Evolutionary conservation across 2,797 vertebrate genomes (phyloP).

Genomic region (Tenualosa thibaudeaui): DNA sequence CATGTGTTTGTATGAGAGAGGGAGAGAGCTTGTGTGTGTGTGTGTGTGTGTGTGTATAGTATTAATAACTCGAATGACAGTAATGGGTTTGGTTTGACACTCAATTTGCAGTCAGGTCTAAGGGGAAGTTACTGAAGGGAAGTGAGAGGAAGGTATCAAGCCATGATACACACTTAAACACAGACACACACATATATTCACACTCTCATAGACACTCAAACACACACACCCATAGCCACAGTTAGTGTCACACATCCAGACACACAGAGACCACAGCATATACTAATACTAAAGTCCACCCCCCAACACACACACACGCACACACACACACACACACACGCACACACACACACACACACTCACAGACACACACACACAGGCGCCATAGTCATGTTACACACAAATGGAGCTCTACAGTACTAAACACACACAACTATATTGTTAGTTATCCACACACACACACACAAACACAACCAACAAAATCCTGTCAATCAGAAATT

Average conservation of each 20-base stretch:
- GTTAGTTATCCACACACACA: not conserved
- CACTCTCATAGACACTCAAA: not conserved
- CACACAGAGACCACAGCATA: not conserved
- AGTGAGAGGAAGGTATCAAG: conserved; percentile 75
- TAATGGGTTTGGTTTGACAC: conserved; percentile 79
- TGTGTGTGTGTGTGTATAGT: conserved; percentile 49
- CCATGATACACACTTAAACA: conserved; percentile 61
- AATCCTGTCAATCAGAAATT: too few relatives aligned
- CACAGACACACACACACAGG: not conserved
- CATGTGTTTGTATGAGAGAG: conserved; percentile 55
- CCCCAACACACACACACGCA: not conserved
- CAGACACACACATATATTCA: not conserved
- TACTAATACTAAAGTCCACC: too few relatives aligned
- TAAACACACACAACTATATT: not conserved
- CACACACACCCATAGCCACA: not conserved
- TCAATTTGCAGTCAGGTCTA: conserved; percentile 65
- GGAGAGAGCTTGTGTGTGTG: conserved; percentile 55
- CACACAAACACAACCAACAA: not conserved
- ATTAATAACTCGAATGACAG: conserved; percentile 79
- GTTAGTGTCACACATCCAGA: not conserved
- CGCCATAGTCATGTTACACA: not conserved
- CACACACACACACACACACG: not conserved
- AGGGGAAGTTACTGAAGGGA: conserved; percentile 79
- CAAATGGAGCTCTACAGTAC: not conserved
- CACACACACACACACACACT: not conserved